Evolutionary conservation across 2,888 invertebrate species (phyloP), one percentile per base, ranked within the genome.

Genomic region (Caenorhabditis japonica): DNA sequence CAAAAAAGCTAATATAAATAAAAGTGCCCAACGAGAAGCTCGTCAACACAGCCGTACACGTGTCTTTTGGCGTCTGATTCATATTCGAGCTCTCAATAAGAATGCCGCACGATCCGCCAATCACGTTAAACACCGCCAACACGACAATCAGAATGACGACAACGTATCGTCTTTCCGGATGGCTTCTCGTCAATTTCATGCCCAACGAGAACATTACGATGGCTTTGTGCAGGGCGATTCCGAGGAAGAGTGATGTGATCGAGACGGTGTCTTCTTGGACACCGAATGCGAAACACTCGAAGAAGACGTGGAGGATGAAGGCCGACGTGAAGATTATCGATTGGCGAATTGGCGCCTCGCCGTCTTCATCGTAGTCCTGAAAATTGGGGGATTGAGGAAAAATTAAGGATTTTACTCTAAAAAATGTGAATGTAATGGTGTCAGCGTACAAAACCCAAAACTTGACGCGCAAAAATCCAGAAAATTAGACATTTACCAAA

Each of bases 221-320:
- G 1, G 79, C 80, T 39, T 84, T 84, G 60, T 84, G 84, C 13
- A 81, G 51, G 19, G 79, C 79, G 49, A 84, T 83, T 49, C 84
- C 83, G 53, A 83, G 76, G 64, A 84, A 84, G 3, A 84, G 68
- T 1, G 83, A 79, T 0, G 80, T 70, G 12, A 81, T 70, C 19
- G 76, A 71, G 23, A 80, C 46, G 1, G 74, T 47, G 38, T 75
- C 72, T 25, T 78, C 75, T 69, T 82, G 77, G 30, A 82, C 76
- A 23, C 84, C 84, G 60, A 84, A 84, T 0, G 84, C 84, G 53
- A 84, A 84, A 36, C 84, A 83, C 46, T 84, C 84, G 43, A 84
- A 71, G 49, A 76, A 73, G 10, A 74, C 76, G 72, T 84, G 84
- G 23, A 83, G 74, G 5, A 83, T 47, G 36, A 84, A 75, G 7